phyloP scores from a whole-genome alignment of 2,888 invertebrate genomes.

The Stratiomys singularior region DNA sequence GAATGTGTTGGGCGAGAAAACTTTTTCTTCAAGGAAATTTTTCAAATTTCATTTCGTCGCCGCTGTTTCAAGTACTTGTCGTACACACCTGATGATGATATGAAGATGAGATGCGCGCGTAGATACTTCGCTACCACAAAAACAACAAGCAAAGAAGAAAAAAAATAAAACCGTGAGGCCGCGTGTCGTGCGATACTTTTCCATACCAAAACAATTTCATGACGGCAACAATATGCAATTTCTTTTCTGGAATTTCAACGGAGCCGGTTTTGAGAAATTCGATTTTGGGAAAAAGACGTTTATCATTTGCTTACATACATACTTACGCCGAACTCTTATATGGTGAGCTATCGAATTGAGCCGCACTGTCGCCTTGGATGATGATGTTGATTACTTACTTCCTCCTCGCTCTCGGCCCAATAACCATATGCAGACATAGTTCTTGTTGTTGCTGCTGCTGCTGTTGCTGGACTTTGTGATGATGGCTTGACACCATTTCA shows the following conservation, averaged over 20 bases:
- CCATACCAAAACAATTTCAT: background rate
- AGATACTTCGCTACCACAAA: background rate
- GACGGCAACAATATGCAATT: slow-evolving; percentile 38
- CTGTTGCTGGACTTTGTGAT: background rate
- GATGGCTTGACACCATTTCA: slow-evolving; percentile 40
- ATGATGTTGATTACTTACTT: background rate
- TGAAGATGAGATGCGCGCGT: slow-evolving; percentile 4
- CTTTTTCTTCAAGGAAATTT: slow-evolving; percentile 27
- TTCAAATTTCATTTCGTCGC: background rate
- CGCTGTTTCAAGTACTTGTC: background rate
- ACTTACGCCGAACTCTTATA: background rate
- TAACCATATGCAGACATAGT: background rate
- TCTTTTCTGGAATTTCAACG: slow-evolving; percentile 35
- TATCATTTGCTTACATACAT: slow-evolving; percentile 16
- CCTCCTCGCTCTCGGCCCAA: too few species aligned
- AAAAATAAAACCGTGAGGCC: background rate
- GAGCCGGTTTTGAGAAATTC: slow-evolving; percentile 39
- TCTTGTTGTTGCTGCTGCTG: background rate
- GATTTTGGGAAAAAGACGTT: slow-evolving; percentile 30
- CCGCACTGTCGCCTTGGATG: slow-evolving; percentile 2
- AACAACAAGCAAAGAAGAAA: background rate
- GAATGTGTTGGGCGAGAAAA: background rate
- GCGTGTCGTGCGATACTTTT: slow-evolving; percentile 13
- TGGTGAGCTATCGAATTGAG: slow-evolving; percentile 4
- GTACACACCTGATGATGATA: slow-evolving; percentile 22